Conservation (phyloP, 1,140 invertebrate species). For the Macrobrachium rosenbergii region DNA sequence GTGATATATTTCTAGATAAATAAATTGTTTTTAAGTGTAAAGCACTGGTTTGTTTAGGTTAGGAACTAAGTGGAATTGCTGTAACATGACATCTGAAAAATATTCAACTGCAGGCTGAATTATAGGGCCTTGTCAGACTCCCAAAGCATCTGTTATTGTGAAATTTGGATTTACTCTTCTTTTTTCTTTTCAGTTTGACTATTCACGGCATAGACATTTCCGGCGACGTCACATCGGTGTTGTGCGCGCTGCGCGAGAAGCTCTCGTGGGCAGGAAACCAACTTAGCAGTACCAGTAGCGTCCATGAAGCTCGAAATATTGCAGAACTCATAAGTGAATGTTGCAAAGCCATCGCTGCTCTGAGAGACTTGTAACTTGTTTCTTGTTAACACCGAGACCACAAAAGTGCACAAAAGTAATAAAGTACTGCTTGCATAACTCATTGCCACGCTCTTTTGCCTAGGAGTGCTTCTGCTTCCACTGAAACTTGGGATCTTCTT, state of each 20-base stretch:
- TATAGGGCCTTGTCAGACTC: too few relatives aligned
- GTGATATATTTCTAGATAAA: too few relatives aligned
- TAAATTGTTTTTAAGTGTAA: too few relatives aligned
- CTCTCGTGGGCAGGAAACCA: constrained; percentile 47
- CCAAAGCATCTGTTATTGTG: too few relatives aligned
- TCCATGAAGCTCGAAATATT: constrained; percentile 49
- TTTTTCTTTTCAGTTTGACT: constrained; percentile 6
- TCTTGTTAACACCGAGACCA: background rate
- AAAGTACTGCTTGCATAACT: too few relatives aligned
- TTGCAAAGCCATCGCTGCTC: constrained; percentile 47
- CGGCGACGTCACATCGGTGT: constrained; percentile 9
- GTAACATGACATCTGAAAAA: too few relatives aligned
- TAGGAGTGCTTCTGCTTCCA: too few relatives aligned
- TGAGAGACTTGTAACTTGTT: constrained; percentile 38
- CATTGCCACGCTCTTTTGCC: too few relatives aligned
- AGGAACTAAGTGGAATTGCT: too few relatives aligned
- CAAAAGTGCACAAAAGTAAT: background rate
- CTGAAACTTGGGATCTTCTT: too few relatives aligned
- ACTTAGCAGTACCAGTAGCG: constrained; percentile 21
- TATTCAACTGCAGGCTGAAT: too few relatives aligned
- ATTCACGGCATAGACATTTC: constrained; percentile 42
- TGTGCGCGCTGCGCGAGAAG: constrained; percentile 40
- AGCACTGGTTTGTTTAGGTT: too few relatives aligned
- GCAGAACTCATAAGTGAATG: constrained; percentile 38
- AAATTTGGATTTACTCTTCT: background rate